Evolutionary conservation across 1,140 invertebrate species (phyloP).

Genomic region (Drosophila tani): DNA sequence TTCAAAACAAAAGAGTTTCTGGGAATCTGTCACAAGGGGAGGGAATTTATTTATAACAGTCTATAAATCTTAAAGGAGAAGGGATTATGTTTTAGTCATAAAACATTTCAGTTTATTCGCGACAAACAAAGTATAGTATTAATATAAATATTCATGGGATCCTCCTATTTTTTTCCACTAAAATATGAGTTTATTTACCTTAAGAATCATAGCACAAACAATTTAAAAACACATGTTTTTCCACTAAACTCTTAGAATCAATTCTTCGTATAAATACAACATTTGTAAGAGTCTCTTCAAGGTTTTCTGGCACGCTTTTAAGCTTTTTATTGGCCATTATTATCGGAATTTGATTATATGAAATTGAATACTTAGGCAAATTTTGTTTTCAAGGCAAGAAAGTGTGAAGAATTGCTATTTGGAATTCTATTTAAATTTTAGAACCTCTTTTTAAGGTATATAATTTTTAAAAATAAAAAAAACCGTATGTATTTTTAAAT

Average conservation of each 20-base stretch:
- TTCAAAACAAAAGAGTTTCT: slow-evolving; percentile 4
- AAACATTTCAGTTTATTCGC: background rate
- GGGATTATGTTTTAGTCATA: background rate
- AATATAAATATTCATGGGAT: background rate
- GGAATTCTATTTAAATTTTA: background rate
- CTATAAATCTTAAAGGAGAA: background rate
- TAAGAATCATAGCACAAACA: background rate
- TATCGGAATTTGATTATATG: background rate
- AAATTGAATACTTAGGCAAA: background rate
- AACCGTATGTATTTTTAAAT: too few relatives aligned
- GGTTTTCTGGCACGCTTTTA: background rate
- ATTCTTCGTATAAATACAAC: background rate
- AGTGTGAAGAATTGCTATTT: background rate
- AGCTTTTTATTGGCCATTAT: background rate
- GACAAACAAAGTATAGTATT: background rate
- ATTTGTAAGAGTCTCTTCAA: slow-evolving; percentile 3
- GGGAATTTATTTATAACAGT: background rate
- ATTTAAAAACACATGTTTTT: background rate
- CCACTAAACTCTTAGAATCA: background rate
- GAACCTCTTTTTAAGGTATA: too few relatives aligned
- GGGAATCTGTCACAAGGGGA: background rate
- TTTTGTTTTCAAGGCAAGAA: background rate
- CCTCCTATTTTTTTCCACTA: background rate
- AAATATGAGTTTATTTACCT: slow-evolving; percentile 8
- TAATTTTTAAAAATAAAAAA: too few relatives aligned